Percentiles rank a stretch among this genome's conserved stretches.
phyloP scores from a whole-genome alignment of 2,113 vertebrate genomes.

The Galeopterus variegatus region DNA sequence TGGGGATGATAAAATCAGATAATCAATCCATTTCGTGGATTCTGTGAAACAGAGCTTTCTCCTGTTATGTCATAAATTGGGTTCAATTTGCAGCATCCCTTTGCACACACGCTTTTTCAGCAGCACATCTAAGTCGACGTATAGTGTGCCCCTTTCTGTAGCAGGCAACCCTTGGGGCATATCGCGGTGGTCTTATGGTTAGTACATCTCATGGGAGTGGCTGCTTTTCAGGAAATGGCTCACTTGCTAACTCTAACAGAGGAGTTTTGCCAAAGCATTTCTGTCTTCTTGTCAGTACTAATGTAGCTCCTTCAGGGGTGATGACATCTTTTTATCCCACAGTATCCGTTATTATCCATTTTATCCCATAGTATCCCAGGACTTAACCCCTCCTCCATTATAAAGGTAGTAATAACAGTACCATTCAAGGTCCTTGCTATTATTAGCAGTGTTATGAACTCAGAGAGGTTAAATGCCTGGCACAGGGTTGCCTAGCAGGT shows the following conservation, averaged over 20 bases:
- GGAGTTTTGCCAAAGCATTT: slow-evolving; percentile 35
- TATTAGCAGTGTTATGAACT: neutral
- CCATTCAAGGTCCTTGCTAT: neutral
- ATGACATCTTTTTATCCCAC: slow-evolving; percentile 1
- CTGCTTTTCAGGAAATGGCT: slow-evolving; percentile 32
- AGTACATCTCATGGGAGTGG: neutral
- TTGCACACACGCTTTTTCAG: neutral
- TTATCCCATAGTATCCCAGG: neutral
- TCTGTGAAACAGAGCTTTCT: neutral
- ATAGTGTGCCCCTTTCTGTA: no score
- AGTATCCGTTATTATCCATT: neutral
- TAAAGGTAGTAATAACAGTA: neutral
- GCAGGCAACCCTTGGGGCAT: no score
- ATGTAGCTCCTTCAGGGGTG: neutral
- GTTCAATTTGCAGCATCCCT: no score
- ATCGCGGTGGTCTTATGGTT: neutral
- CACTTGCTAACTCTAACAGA: neutral
- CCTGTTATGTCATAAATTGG: neutral
- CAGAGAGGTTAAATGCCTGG: neutral
- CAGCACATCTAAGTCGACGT: fast-evolving
- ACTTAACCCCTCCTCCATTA: neutral
- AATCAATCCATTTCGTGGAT: neutral
- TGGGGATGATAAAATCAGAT: neutral
- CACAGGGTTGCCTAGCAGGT: neutral
- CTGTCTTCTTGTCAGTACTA: slow-evolving; percentile 63